Conservation (phyloP, 2,797 vertebrate species). For the Neostethus bicornis region DNA sequence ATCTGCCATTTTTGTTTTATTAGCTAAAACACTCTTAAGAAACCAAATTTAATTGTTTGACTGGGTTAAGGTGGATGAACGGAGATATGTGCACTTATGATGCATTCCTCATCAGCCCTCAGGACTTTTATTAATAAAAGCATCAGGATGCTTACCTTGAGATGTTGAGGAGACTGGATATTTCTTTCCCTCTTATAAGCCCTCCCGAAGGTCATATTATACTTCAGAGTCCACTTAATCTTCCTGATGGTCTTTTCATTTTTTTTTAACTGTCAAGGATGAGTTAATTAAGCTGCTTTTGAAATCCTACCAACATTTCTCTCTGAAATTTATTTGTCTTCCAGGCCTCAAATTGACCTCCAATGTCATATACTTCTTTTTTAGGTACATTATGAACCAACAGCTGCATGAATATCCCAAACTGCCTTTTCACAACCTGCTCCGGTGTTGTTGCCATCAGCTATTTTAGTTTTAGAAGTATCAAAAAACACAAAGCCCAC, state of each 20-base stretch:
- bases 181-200: not conserved
- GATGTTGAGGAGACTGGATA: not conserved
- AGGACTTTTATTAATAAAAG: not conserved
- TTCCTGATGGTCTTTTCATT: not conserved
- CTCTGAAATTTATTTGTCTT: not conserved
- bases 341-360: not conserved
- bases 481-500: not conserved
- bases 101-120: not conserved
- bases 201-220: not conserved
- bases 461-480: not conserved
- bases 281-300: not conserved
- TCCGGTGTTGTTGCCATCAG: not conserved
- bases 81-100: no score
- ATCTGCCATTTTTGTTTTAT: not conserved
- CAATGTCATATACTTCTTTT: not conserved
- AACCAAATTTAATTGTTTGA: not conserved
- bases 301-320: not conserved
- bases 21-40: not conserved
- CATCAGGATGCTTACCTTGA: not conserved
- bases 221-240: not conserved
- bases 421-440: not conserved
- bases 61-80: no score
- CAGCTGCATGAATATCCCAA: not conserved
- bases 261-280: not conserved
- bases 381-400: conserved; percentile 1